These are phyloP conservation scores for Drosophila lacteicornis DNA, from an alignment of 1,140 invertebrate species.

Conservation along the genomic window DNA sequence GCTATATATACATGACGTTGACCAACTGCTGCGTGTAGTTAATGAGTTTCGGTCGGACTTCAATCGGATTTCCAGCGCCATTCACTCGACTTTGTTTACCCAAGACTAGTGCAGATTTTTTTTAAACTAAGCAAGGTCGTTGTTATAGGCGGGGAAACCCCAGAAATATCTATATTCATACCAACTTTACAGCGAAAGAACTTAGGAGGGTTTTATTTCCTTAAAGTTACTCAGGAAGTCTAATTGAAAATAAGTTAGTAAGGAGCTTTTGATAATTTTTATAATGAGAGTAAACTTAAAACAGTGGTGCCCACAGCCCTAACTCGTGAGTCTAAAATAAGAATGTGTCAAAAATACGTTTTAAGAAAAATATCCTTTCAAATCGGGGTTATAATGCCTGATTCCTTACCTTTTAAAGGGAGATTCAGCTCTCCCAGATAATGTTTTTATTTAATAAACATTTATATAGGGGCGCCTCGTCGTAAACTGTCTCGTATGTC, in stretches of 20 bases:
- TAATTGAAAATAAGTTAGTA: neutral
- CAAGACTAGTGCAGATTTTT: conserved; percentile 25
- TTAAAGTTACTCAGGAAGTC: neutral
- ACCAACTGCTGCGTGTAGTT: conserved; percentile 64
- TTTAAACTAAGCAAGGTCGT: conserved; percentile 16
- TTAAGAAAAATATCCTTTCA: too few relatives aligned
- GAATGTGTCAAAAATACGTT: too few relatives aligned
- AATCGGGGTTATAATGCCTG: too few relatives aligned
- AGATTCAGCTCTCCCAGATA: conserved; percentile 1
- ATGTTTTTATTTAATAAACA: neutral
- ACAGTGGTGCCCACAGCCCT: too few relatives aligned
- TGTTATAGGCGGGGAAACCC: conserved; percentile 10
- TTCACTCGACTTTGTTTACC: conserved; percentile 33
- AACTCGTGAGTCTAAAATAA: too few relatives aligned
- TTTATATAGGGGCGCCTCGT: conserved; percentile 11
- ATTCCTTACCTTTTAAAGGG: neutral
- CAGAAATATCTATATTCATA: too few relatives aligned
- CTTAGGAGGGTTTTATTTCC: neutral
- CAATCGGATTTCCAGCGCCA: conserved; percentile 24
- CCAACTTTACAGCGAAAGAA: neutral
- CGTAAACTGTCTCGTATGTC: conserved; percentile 9
- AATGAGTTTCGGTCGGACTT: conserved; percentile 45
- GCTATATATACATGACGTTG: neutral
- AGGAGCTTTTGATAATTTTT: neutral
- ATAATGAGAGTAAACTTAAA: too few relatives aligned